Percentiles rank a stretch among this genome's conserved stretches.
phyloP scores from a whole-genome alignment of 2,888 invertebrate species.

The Diadegma fenestrale region DNA sequence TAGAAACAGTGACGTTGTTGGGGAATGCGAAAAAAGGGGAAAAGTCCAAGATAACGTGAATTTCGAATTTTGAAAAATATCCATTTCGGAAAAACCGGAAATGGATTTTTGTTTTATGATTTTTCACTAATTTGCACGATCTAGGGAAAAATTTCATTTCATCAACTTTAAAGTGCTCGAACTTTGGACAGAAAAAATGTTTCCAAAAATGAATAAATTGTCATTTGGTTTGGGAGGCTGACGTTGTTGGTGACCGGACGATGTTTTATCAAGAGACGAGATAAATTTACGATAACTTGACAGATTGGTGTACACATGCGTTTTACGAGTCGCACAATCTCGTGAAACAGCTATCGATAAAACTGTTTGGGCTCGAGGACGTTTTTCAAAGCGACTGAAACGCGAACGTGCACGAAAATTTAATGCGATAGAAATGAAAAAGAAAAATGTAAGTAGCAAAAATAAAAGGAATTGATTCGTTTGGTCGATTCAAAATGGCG shows the following conservation, averaged over 20 bases:
- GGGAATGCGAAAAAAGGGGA: not conserved
- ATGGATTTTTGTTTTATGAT: not conserved
- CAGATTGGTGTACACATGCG: not conserved
- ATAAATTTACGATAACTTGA: slow-evolving; percentile 6
- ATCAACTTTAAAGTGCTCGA: no score
- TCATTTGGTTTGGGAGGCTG: not conserved
- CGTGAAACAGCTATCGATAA: slow-evolving; percentile 14
- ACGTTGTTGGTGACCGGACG: not conserved
- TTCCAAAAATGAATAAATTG: not conserved
- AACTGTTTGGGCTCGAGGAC: not conserved
- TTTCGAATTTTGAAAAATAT: not conserved
- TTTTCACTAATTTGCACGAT: no score
- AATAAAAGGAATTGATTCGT: not conserved
- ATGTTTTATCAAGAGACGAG: slow-evolving; percentile 9
- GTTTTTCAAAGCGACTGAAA: not conserved
- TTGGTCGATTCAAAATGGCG: not conserved
- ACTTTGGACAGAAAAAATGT: not conserved
- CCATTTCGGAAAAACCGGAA: not conserved
- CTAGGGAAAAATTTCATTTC: no score
- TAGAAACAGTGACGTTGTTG: no score
- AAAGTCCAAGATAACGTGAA: not conserved
- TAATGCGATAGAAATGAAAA: not conserved
- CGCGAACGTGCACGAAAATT: not conserved
- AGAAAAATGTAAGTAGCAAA: not conserved
- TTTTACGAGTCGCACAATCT: not conserved